These are phyloP conservation scores for Protosalanx chinensis DNA, from an alignment of 2,797 vertebrate species.

Conservation along the genomic window DNA sequence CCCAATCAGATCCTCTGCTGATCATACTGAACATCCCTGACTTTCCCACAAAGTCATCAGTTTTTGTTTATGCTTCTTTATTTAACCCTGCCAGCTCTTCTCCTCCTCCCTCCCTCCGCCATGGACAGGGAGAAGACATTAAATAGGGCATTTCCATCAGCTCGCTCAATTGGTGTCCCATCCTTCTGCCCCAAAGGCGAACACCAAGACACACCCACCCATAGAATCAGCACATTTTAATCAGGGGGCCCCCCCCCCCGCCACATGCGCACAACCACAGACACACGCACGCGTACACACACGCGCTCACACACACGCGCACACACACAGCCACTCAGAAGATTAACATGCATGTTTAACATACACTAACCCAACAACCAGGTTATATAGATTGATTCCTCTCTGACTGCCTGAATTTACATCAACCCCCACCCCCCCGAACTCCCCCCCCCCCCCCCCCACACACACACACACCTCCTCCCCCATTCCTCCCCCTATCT, in stretches of 20 bases:
- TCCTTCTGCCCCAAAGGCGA: slow-evolving; percentile 40
- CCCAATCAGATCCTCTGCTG: slow-evolving; percentile 35
- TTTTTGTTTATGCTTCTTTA: slow-evolving; percentile 51
- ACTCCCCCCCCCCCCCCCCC: slow-evolving; percentile 44
- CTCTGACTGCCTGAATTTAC: slow-evolving; percentile 2
- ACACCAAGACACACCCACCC: slow-evolving; percentile 61
- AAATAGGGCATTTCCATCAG: slow-evolving; percentile 73
- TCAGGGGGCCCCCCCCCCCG: slow-evolving; percentile 44
- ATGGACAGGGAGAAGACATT: slow-evolving; percentile 24
- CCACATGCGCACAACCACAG: background rate
- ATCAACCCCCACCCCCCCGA: slow-evolving; percentile 13
- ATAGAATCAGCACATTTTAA: slow-evolving; percentile 62
- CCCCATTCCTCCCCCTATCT: slow-evolving; percentile 20
- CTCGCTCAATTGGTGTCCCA: slow-evolving; percentile 18
- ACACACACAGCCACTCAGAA: background rate
- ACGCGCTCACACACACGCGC: background rate
- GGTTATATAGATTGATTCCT: background rate
- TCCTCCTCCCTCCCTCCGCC: slow-evolving; percentile 31
- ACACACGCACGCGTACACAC: background rate
- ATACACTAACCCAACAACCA: background rate
- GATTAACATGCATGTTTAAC: background rate
- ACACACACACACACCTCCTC: slow-evolving; percentile 15
- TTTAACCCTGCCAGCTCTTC: slow-evolving; percentile 33
- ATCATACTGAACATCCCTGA: slow-evolving; percentile 25
- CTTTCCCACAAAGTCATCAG: slow-evolving; percentile 32